These are phyloP conservation scores for Congeria kusceri DNA, from an alignment of 2,888 invertebrate genomes.

Conservation along the genomic window DNA sequence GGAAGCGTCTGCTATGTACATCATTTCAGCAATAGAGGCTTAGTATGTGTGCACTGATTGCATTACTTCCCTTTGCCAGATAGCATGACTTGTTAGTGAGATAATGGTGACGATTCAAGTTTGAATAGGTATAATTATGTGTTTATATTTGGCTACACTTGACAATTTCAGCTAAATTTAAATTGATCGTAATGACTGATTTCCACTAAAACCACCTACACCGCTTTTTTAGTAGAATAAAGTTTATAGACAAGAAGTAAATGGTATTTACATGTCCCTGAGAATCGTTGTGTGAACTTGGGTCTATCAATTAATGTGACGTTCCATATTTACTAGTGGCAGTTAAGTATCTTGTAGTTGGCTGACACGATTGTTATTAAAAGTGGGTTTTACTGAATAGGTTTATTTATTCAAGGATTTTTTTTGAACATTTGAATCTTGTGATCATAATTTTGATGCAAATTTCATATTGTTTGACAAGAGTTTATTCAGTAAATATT, in stretches of 20 bases:
- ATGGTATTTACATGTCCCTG: slow-evolving; percentile 32
- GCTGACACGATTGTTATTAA: slow-evolving; percentile 30
- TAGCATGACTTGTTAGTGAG: neutral
- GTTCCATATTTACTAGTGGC: slow-evolving; percentile 49
- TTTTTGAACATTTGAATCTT: slow-evolving; percentile 16
- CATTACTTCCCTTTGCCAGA: neutral
- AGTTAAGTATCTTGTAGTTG: slow-evolving; percentile 40
- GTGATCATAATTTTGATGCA: slow-evolving; percentile 41
- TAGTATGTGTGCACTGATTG: neutral
- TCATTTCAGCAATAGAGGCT: neutral
- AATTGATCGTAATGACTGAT: too few relatives aligned
- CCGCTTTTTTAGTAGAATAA: too few relatives aligned
- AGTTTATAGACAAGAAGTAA: too few relatives aligned
- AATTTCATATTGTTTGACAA: slow-evolving; percentile 37
- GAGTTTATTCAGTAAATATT: slow-evolving; percentile 56
- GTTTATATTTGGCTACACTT: too few relatives aligned
- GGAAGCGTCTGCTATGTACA: too few relatives aligned
- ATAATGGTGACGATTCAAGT: too few relatives aligned
- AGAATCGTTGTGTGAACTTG: slow-evolving; percentile 15
- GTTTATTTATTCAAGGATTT: slow-evolving; percentile 23
- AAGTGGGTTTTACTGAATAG: slow-evolving; percentile 29
- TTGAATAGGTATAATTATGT: too few relatives aligned
- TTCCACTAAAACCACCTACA: too few relatives aligned
- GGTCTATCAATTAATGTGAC: slow-evolving; percentile 19
- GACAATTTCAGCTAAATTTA: too few relatives aligned